Base-by-base conservation (phyloP, 2,113 vertebrate genomes). In the Scopus umbretta region DNA sequence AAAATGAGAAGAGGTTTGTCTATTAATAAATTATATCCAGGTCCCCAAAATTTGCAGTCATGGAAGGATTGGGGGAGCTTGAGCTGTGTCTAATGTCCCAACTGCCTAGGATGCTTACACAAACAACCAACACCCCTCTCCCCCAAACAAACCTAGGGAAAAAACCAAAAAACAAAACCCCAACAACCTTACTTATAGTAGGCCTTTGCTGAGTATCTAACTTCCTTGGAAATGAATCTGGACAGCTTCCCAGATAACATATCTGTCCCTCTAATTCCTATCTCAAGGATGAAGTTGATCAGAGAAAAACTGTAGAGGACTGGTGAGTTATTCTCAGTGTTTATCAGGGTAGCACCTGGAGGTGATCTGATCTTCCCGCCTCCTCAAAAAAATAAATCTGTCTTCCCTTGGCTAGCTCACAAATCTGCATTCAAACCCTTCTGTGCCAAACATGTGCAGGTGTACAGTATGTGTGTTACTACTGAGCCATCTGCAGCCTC, bases 381-480 rank as follows among this genome's bases (percentile, higher is more conserved):
- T 88, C 88, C 82, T 93, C 95, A 91, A 86, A 96, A 94, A 95
- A 97, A 96, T 94, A 97, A 96, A 96, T 92, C 83, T 96, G 96
- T 91, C 72, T 50, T 93, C 47, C 71, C 89, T 83, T 96, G 88
- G 90, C 91, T 92, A 62, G 67, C 91, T 93, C 50, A 20, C 88
- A 92, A 96, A 95, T 96, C 83, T 90, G 70, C 86, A 88, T 94
- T 95, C 91, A 84, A 95, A 89, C 56, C 73, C 94, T 95, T 95
- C 65, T 84, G 71, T 93, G 93, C 87, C 94, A 95, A 90, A 96
- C 91, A 96, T 87, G 92, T 95, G 88, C 83, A 97, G 91, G 83
- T 92, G 91, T 52, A 71, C 78, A 90, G 86, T 84, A 88, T 85
- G 88, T 83, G 88, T 95, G 92, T 84, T 96, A 92, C 71, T 88